phyloP scores from a whole-genome alignment of 2,888 invertebrate species.

The Erebia palarica region DNA sequence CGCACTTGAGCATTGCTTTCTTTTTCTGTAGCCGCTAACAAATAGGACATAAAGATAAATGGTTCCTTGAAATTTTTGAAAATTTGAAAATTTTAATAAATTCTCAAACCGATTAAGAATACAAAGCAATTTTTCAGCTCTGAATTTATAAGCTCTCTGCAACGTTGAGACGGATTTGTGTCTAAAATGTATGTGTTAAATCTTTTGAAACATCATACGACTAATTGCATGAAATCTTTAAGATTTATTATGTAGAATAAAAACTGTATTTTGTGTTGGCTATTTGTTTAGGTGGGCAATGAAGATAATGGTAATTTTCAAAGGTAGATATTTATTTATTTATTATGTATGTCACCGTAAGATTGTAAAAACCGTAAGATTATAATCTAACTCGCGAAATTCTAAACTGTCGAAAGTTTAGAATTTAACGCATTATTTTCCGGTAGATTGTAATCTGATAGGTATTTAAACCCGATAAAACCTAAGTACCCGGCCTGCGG shows the following conservation, averaged over 20 bases:
- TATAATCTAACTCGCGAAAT: no score
- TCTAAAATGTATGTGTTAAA: constrained; percentile 44
- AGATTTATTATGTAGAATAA: neutral
- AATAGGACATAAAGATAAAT: constrained; percentile 55
- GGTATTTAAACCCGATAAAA: no score
- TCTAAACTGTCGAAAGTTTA: no score
- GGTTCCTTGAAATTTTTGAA: constrained; percentile 48
- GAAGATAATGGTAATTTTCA: no score
- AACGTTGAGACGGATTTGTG: constrained; percentile 42
- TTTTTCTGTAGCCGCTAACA: constrained; percentile 51
- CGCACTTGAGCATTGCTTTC: constrained; percentile 49
- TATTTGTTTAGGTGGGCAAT: no score
- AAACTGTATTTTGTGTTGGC: neutral
- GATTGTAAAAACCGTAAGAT: no score
- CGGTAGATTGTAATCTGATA: no score
- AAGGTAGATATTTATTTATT: no score
- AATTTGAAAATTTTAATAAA: constrained; percentile 50
- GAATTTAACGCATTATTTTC: no score
- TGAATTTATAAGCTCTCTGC: constrained; percentile 53
- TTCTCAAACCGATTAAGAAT: constrained; percentile 56
- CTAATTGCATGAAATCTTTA: neutral
- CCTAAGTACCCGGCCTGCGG: no score
- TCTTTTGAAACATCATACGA: neutral
- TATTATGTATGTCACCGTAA: no score
- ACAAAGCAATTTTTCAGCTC: constrained; percentile 54